phyloP scores from a whole-genome alignment of 2,888 invertebrate genomes.

The Calameuta pallipes region DNA sequence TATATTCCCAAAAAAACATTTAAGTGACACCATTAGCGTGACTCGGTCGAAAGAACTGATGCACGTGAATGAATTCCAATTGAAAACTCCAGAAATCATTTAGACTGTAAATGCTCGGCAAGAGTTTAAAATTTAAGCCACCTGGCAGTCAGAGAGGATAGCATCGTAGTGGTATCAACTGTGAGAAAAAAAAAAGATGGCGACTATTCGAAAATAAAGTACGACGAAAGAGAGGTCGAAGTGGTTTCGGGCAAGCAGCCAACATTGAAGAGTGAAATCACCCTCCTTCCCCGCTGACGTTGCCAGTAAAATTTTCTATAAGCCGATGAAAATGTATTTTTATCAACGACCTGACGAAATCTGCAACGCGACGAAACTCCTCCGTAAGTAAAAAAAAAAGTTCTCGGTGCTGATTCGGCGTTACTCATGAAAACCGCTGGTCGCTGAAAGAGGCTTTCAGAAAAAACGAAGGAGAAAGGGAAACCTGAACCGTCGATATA shows the following conservation, averaged over 20 bases:
- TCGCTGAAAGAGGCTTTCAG: neutral
- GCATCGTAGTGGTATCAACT: neutral
- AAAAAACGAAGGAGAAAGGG: neutral
- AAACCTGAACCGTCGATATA: neutral
- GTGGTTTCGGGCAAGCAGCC: neutral
- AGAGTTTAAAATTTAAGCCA: neutral
- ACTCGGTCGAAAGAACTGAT: too few relatives aligned
- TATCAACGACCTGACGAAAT: neutral
- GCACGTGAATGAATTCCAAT: too few relatives aligned
- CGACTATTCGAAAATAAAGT: neutral
- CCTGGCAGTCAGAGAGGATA: neutral
- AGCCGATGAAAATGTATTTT: slow-evolving; percentile 6
- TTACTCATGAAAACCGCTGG: neutral
- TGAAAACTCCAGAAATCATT: neutral
- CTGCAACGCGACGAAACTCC: neutral
- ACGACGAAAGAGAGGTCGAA: neutral
- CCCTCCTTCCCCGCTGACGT: neutral
- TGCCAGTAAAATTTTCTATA: neutral
- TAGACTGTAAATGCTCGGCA: neutral
- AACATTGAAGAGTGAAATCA: neutral
- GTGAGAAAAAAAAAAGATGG: neutral
- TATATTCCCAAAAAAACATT: neutral
- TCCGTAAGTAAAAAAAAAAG: neutral
- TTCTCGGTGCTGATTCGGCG: neutral
- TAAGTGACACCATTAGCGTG: neutral